These are phyloP conservation scores for Mionectes macconnelli DNA, from an alignment of 2,113 vertebrate genomes.

Conservation along the genomic window DNA sequence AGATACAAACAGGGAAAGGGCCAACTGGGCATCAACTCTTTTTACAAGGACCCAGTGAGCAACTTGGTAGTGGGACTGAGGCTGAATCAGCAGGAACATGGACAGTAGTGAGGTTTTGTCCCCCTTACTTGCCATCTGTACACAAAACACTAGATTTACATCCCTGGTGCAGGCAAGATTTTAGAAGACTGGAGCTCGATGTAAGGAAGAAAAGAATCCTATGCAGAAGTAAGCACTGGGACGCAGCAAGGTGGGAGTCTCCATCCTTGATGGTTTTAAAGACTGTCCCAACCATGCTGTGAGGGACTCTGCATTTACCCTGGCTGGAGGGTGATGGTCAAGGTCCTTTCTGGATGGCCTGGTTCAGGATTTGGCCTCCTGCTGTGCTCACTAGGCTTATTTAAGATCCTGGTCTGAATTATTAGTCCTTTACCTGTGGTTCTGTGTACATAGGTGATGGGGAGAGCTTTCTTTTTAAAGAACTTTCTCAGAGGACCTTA, in stretches of 20 bases:
- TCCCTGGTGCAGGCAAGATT: neutral
- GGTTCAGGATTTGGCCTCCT: neutral
- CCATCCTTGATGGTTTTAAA: neutral
- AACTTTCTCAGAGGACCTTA: constrained; percentile 42
- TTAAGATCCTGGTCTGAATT: neutral
- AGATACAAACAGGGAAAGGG: neutral
- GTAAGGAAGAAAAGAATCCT: neutral
- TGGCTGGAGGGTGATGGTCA: neutral
- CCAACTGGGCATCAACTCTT: neutral
- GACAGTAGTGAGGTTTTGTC: neutral
- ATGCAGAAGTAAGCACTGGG: neutral
- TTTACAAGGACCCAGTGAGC: neutral
- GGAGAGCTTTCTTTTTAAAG: neutral
- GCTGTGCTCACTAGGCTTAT: neutral
- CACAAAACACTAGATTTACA: neutral
- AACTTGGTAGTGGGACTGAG: neutral
- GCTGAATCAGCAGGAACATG: rapidly evolving
- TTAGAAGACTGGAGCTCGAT: neutral
- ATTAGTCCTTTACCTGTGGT: neutral
- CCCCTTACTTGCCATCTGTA: rapidly evolving
- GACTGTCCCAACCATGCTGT: rapidly evolving
- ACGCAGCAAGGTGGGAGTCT: neutral
- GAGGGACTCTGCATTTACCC: neutral
- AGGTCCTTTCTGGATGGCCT: neutral
- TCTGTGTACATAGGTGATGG: neutral